Evolutionary conservation across 2,113 vertebrate genomes (phyloP).

Genomic region (Chionomys nivalis): DNA sequence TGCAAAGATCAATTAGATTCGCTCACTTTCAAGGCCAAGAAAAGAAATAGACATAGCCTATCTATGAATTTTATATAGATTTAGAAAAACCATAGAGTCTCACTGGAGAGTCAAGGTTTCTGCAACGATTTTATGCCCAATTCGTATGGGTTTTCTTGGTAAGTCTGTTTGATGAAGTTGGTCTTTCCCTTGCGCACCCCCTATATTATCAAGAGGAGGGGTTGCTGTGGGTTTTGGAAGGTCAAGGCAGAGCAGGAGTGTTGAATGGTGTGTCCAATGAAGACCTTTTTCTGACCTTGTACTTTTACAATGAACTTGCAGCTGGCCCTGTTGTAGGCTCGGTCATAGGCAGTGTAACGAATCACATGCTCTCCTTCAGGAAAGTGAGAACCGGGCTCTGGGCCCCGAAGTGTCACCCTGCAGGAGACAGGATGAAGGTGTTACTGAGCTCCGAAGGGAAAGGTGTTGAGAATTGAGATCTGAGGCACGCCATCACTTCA

Average conservation of each 20-base stretch:
- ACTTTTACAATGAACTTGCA: conserved; percentile 96
- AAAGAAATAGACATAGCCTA: conserved; percentile 37
- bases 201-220: conserved; percentile 12
- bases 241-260: conserved; percentile 38
- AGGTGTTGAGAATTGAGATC: not conserved
- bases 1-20: conserved; percentile 33
- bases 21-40: conserved; percentile 31
- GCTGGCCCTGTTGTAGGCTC: conserved; percentile 93
- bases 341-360: conserved; percentile 94
- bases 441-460: not conserved
- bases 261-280: conserved; percentile 1
- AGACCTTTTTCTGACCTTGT: conserved; percentile 87
- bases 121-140: not conserved
- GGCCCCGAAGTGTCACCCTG: conserved; percentile 92
- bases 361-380: conserved; percentile 92
- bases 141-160: not conserved
- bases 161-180: not conserved
- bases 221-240: not conserved
- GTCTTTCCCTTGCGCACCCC: not conserved
- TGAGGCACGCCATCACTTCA: not conserved
- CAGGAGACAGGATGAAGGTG: conserved; percentile 20
- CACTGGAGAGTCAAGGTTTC: not conserved
- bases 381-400: conserved; percentile 90
- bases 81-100: not conserved
- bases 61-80: conserved; percentile 37